Evolutionary conservation across 2,113 vertebrate genomes (phyloP).

Genomic region (Patagioenas fasciata): DNA sequence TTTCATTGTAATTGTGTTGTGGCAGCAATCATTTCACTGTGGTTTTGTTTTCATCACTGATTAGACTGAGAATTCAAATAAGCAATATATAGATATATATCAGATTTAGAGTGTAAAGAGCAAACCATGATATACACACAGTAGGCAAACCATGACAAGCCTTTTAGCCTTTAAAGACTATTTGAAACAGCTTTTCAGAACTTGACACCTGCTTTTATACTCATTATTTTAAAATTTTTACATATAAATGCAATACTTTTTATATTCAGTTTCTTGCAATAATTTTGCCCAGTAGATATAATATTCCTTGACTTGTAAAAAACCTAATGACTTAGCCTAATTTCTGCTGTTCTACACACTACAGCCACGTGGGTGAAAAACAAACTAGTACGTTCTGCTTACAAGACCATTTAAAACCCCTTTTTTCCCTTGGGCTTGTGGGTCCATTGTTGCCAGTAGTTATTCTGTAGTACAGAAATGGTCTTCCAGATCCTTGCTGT

Average conservation of each 20-base stretch:
- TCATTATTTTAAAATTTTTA: constrained; percentile 55
- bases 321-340: constrained; percentile 8
- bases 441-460: constrained; percentile 3
- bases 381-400: constrained; percentile 1
- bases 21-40: constrained; percentile 40
- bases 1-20: constrained; percentile 11
- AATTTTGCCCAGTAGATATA: constrained; percentile 35
- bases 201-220: constrained; percentile 45
- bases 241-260: constrained; percentile 58
- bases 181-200: constrained; percentile 51
- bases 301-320: constrained; percentile 49
- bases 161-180: constrained; percentile 41
- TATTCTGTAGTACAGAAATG: constrained; percentile 29
- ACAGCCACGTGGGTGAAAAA: constrained; percentile 45
- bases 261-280: constrained; percentile 45
- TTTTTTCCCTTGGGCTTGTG: constrained; percentile 25
- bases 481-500: constrained; percentile 45
- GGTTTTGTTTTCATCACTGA: constrained; percentile 47
- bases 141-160: constrained; percentile 18
- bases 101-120: constrained; percentile 29
- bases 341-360: constrained; percentile 57
- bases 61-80: constrained; percentile 42
- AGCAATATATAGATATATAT: not conserved
- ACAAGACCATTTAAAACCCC: not conserved
- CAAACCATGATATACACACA: not conserved